phyloP scores from a whole-genome alignment of 2,113 vertebrate species.

The Clupea harengus region DNA sequence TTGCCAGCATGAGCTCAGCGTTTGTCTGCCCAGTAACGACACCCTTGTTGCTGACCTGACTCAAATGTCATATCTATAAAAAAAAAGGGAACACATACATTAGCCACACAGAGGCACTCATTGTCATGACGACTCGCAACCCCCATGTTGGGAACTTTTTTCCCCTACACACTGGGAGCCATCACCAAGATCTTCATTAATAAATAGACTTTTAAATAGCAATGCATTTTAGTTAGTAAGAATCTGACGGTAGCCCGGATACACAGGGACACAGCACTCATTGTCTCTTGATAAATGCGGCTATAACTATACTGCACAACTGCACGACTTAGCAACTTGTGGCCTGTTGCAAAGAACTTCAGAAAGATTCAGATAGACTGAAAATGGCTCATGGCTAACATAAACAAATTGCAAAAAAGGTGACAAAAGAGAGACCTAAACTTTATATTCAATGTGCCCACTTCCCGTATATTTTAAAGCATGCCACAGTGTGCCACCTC shows the following conservation, averaged over 20 bases:
- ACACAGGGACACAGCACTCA: neutral
- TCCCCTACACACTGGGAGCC: neutral
- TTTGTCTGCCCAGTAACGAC: slow-evolving; percentile 10
- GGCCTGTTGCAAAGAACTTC: neutral
- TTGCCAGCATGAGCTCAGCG: neutral
- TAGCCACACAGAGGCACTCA: neutral
- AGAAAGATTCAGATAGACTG: too few relatives aligned
- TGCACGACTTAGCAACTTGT: neutral
- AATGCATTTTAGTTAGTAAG: neutral
- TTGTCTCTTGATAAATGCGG: neutral
- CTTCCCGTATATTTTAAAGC: neutral
- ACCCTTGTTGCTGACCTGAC: neutral
- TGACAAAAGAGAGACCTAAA: too few relatives aligned
- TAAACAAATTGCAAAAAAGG: too few relatives aligned
- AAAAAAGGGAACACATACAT: neutral
- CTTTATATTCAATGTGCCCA: neutral
- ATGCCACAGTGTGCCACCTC: neutral
- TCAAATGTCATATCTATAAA: slow-evolving; percentile 17
- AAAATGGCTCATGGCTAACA: too few relatives aligned
- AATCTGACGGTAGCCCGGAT: neutral
- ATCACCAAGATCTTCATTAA: neutral
- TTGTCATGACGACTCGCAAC: neutral
- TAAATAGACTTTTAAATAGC: neutral
- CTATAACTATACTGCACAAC: neutral
- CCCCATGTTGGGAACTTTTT: neutral